Conservation (phyloP, 2,888 invertebrate genomes). For the Limnephilus auricula region DNA sequence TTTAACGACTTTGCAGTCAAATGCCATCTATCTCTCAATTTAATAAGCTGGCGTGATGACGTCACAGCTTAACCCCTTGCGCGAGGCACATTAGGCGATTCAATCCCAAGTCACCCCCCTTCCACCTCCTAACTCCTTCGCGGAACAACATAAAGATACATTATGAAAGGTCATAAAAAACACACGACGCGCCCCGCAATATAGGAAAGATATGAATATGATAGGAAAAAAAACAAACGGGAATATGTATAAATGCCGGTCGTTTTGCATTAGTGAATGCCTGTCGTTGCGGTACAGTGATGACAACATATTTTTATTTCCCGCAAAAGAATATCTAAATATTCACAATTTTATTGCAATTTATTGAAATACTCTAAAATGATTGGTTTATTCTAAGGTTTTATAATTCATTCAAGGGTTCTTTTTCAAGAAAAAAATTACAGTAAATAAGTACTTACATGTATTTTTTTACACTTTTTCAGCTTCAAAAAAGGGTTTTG, state of each 20-base stretch:
- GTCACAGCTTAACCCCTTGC: constrained; percentile 2
- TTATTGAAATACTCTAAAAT: neutral
- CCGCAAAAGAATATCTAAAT: neutral
- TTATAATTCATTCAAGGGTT: no score
- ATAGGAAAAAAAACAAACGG: constrained; percentile 63
- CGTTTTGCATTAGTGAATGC: constrained; percentile 65
- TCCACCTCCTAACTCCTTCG: constrained; percentile 51
- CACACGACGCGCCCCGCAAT: constrained; percentile 65
- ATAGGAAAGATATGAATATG: constrained; percentile 65
- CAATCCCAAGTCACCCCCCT: constrained; percentile 66
- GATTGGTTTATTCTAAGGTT: no score
- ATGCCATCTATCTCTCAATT: constrained; percentile 40
- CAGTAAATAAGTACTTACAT: no score
- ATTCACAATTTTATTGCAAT: neutral
- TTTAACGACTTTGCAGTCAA: constrained; percentile 20
- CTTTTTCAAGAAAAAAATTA: no score
- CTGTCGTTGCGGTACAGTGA: constrained; percentile 47
- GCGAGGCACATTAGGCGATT: constrained; percentile 57
- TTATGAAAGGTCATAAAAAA: constrained; percentile 67
- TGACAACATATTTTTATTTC: neutral
- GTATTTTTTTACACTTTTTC: no score
- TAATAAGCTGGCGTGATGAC: constrained; percentile 46
- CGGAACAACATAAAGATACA: constrained; percentile 66
- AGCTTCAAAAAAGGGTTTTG: no score
- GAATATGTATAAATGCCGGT: constrained; percentile 65